A percentile compares a stretch with the other conserved stretches of the same genome.
These are phyloP conservation scores for Gymnobelideus leadbeateri DNA, from an alignment of 2,113 vertebrate genomes.

Conservation along the genomic window DNA sequence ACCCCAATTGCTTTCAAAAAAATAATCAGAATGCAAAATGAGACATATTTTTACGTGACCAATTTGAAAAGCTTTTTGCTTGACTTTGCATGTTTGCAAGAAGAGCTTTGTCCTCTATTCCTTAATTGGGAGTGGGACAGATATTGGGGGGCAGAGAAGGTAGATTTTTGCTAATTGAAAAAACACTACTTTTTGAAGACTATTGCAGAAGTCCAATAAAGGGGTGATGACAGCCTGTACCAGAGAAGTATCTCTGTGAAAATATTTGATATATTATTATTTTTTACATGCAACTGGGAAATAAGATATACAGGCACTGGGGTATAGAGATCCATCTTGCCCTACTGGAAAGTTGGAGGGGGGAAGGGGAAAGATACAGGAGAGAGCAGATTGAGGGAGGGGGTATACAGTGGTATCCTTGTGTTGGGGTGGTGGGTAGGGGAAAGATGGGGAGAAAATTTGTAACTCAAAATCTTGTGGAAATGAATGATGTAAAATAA, in stretches of 20 bases:
- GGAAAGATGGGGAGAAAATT: no score
- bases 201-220: neutral
- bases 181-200: neutral
- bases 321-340: no score
- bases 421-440: no score
- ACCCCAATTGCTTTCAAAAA: no score
- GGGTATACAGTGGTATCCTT: no score
- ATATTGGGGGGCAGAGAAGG: neutral
- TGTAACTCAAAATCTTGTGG: no score
- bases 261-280: neutral
- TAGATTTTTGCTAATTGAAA: neutral
- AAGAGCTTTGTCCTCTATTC: neutral
- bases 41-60: neutral
- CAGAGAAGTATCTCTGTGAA: neutral
- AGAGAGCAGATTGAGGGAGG: no score
- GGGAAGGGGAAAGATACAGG: no score
- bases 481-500: no score
- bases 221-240: neutral
- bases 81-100: neutral
- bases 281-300: no score
- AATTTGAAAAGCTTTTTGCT: neutral
- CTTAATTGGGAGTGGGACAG: neutral
- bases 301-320: no score
- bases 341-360: no score
- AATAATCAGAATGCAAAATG: neutral